Conservation (phyloP, 1,140 invertebrate species). For the Drosophila insularis region DNA sequence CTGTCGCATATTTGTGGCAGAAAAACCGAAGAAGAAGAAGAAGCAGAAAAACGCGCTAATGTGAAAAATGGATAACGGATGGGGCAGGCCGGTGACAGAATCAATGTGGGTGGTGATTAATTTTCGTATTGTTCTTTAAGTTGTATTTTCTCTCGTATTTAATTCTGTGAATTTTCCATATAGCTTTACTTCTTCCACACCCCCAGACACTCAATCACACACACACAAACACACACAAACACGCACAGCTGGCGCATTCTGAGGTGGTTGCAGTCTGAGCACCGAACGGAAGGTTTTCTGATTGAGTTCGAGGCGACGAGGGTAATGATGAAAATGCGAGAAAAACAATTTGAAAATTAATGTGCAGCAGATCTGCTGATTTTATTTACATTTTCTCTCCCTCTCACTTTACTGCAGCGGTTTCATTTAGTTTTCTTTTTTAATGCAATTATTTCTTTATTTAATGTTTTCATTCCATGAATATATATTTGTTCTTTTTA, state of each 20-base stretch:
- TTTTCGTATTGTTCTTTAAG: slow-evolving; percentile 71
- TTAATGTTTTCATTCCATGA: neutral
- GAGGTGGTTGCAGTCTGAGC: neutral
- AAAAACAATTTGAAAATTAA: slow-evolving; percentile 6
- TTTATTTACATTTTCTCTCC: neutral
- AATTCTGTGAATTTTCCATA: neutral
- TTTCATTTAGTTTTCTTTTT: neutral
- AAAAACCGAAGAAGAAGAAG: neutral
- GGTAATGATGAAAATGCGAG: slow-evolving; percentile 1
- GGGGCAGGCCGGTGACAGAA: slow-evolving; percentile 17
- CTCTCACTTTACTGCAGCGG: neutral
- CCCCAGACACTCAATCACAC: neutral
- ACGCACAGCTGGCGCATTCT: neutral
- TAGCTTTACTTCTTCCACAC: neutral
- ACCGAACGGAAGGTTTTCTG: slow-evolving; percentile 3
- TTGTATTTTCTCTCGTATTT: slow-evolving; percentile 32
- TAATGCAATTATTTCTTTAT: neutral
- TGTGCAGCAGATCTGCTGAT: neutral
- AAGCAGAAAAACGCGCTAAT: neutral
- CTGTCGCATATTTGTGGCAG: slow-evolving; percentile 74
- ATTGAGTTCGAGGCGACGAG: slow-evolving; percentile 13
- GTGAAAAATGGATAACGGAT: slow-evolving; percentile 53
- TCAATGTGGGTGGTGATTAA: slow-evolving; percentile 69
- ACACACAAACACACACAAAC: neutral
- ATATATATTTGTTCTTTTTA: slow-evolving; percentile 5